Evolutionary conservation across 2,113 vertebrate species (phyloP).

Genomic region (Saiga tatarica): DNA sequence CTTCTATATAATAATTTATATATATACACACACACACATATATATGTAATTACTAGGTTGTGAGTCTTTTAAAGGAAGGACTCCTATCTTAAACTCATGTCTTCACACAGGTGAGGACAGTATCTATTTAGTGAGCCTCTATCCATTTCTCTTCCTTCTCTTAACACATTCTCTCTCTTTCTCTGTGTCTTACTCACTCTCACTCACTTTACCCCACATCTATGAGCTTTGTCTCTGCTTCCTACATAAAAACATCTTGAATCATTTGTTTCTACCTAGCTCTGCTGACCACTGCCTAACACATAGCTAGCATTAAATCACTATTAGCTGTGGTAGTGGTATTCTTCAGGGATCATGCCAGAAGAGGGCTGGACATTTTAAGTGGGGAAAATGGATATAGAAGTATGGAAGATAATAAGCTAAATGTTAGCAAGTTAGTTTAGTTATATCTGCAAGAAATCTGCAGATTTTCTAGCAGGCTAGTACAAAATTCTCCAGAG

Average conservation of each 20-base stretch:
- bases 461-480: slow-evolving; percentile 18
- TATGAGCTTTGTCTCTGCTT: not conserved
- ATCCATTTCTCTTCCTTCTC: not conserved
- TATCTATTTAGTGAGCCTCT: not conserved
- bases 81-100: not conserved
- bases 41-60: not conserved
- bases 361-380: slow-evolving; percentile 26
- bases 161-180: not conserved
- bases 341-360: not conserved
- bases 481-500: slow-evolving; percentile 38
- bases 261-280: not conserved
- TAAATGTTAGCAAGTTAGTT: slow-evolving; percentile 16
- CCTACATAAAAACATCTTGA: not conserved
- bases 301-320: not conserved
- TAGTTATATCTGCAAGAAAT: slow-evolving; percentile 1
- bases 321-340: not conserved
- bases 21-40: not conserved
- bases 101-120: not conserved
- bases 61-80: not conserved
- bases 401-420: not conserved
- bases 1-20: not conserved
- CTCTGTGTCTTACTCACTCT: not conserved
- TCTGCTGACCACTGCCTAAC: not conserved
- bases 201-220: not conserved
- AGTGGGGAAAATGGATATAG: not conserved